phyloP scores from a whole-genome alignment of 2,797 vertebrate genomes.

The Bucorvus abyssinicus region DNA sequence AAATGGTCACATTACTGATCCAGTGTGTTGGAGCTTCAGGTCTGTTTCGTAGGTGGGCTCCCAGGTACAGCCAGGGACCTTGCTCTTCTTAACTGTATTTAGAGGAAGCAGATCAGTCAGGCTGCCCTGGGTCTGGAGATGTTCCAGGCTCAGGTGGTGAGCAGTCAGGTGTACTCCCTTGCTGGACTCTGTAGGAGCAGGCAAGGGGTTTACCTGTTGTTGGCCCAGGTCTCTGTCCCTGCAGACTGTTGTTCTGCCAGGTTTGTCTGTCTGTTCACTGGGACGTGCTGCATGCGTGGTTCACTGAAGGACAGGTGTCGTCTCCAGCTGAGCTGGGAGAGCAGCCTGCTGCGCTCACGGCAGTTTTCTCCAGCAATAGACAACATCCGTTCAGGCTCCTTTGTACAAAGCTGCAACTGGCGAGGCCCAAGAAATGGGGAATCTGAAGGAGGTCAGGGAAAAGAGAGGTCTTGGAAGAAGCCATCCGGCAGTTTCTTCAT shows the following conservation, averaged over 20 bases:
- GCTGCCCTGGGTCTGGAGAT: neutral
- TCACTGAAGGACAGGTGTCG: neutral
- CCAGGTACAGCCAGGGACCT: neutral
- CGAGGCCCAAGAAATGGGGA: neutral
- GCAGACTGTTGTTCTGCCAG: neutral
- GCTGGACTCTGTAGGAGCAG: neutral
- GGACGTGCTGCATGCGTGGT: neutral
- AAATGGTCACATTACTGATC: slow-evolving; percentile 66
- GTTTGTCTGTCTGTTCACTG: neutral
- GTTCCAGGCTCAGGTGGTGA: neutral
- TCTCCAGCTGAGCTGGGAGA: slow-evolving; percentile 5
- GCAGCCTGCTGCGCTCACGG: neutral
- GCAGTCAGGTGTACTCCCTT: neutral
- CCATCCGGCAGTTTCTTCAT: neutral
- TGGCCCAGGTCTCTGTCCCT: neutral
- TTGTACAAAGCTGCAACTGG: neutral
- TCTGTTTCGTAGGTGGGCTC: neutral
- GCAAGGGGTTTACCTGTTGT: neutral
- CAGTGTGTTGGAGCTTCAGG: slow-evolving; percentile 9
- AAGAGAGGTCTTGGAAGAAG: neutral
- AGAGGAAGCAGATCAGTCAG: neutral
- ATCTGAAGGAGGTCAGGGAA: neutral
- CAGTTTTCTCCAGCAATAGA: neutral
- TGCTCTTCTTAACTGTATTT: neutral
- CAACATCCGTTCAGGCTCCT: neutral